Percentiles rank a stretch among this genome's conserved stretches.
phyloP scores from a whole-genome alignment of 2,797 vertebrate species.

The Xyrichtys novacula region DNA sequence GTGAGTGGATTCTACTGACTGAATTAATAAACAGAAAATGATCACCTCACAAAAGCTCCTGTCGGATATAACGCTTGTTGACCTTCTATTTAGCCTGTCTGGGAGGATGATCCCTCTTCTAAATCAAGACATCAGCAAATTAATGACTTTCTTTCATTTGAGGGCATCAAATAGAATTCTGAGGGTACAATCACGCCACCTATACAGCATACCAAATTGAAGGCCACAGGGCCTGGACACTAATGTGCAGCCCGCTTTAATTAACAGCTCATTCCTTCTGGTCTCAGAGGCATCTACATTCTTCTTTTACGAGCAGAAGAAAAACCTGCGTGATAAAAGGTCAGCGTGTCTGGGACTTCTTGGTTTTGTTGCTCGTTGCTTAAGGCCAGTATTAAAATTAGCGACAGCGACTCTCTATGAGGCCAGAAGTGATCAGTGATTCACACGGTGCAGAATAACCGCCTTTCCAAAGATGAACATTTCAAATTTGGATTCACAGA shows the following conservation, averaged over 20 bases:
- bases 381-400: conserved; percentile 66
- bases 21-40: conserved; percentile 28
- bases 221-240: conserved; percentile 26
- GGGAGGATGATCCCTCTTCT: conserved; percentile 26
- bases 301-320: conserved; percentile 53
- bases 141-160: conserved; percentile 20
- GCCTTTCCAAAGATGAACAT: conserved; percentile 16
- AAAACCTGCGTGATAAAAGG: conserved; percentile 68
- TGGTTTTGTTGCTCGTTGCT: conserved; percentile 49
- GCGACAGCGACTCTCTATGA: conserved; percentile 32
- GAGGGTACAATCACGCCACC: conserved; percentile 15
- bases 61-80: conserved; percentile 36
- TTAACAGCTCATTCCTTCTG: conserved; percentile 66
- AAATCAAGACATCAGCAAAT: conserved; percentile 31
- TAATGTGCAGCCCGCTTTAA: conserved; percentile 64
- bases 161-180: conserved; percentile 32
- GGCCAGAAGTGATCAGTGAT: conserved; percentile 18
- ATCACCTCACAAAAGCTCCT: conserved; percentile 34
- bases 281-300: conserved; percentile 58
- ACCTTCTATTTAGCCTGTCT: conserved; percentile 28
- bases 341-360: conserved; percentile 65
- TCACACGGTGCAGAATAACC: conserved; percentile 38
- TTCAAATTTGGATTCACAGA: conserved; percentile 35
- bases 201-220: conserved; percentile 25
- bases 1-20: conserved; percentile 20